A percentile compares a stretch with the other conserved stretches of the same genome.
These are phyloP conservation scores for Amblyteles armatorius DNA, from an alignment of 2,888 invertebrate genomes.

Conservation along the genomic window DNA sequence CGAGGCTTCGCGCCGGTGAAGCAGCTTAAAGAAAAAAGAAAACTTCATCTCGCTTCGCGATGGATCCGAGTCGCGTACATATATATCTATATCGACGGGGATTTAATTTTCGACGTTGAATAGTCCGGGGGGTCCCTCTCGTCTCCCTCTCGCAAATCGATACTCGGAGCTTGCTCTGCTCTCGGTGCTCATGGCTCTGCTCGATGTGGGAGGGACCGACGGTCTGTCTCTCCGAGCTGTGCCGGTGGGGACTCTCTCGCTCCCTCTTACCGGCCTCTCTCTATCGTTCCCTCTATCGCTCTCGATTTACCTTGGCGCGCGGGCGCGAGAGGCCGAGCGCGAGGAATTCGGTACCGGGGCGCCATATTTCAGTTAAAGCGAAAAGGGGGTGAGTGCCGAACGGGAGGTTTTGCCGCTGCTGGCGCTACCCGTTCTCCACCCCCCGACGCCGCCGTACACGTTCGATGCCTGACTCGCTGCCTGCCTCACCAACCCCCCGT, in stretches of 20 bases:
- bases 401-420: constrained; percentile 73
- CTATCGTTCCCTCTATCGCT: constrained; percentile 64
- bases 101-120: constrained; percentile 69
- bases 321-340: constrained; percentile 60
- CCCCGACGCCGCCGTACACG: constrained; percentile 65
- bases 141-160: constrained; percentile 65
- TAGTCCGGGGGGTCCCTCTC: constrained; percentile 64
- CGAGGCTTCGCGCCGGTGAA: background rate
- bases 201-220: constrained; percentile 65
- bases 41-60: constrained; percentile 7
- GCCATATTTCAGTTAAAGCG: constrained; percentile 84
- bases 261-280: constrained; percentile 43
- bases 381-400: constrained; percentile 71
- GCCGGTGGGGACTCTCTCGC: constrained; percentile 24
- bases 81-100: constrained; percentile 33
- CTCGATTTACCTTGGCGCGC: constrained; percentile 69
- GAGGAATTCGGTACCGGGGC: constrained; percentile 82
- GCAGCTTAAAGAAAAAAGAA: background rate
- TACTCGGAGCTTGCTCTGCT: constrained; percentile 55
- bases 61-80: background rate
- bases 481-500: constrained; percentile 73
- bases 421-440: constrained; percentile 10
- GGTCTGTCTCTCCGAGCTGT: constrained; percentile 38
- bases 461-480: constrained; percentile 77
- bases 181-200: constrained; percentile 26